phyloP scores from a whole-genome alignment of 2,113 vertebrate species.

The Tenebrosternarchus preto region DNA sequence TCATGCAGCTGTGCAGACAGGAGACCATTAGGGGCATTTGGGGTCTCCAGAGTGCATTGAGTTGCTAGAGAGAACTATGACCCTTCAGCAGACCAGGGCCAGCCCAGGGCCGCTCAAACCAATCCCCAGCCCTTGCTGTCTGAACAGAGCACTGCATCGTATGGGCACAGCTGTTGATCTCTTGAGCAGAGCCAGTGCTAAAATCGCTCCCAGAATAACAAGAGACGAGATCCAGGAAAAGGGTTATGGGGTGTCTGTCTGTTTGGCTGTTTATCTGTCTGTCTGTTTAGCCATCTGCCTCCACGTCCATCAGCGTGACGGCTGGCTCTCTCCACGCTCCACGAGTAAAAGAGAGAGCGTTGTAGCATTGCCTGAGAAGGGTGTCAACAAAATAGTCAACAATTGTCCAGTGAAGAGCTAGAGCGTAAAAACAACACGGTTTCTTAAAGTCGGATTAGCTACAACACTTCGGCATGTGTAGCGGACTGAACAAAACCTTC shows the following conservation, averaged over 20 bases:
- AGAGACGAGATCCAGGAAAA: not conserved
- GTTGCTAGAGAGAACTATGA: no score
- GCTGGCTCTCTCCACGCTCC: not conserved
- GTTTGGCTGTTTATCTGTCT: not conserved
- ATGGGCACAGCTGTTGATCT: conserved; percentile 1
- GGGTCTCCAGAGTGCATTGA: no score
- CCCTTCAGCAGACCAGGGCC: no score
- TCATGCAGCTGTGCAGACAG: conserved; percentile 69
- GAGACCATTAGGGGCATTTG: conserved; percentile 3
- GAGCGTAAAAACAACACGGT: conserved; percentile 37
- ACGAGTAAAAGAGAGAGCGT: conserved; percentile 22
- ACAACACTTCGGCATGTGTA: no score
- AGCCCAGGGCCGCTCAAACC: no score
- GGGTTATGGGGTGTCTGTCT: not conserved
- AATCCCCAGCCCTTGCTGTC: not conserved
- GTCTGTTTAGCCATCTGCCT: conserved; percentile 22
- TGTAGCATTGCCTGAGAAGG: conserved; percentile 38
- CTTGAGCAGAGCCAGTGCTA: conserved; percentile 31
- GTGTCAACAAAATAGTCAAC: conserved; percentile 43
- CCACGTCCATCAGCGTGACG: not conserved
- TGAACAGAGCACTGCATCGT: conserved; percentile 4
- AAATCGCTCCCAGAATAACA: conserved; percentile 21
- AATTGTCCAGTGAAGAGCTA: conserved; percentile 22
- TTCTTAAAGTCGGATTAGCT: conserved; percentile 46
- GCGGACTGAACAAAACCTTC: no score